These are phyloP conservation scores for Lepidotrigona ventralis DNA, from an alignment of 1,140 invertebrate genomes.

Conservation along the genomic window DNA sequence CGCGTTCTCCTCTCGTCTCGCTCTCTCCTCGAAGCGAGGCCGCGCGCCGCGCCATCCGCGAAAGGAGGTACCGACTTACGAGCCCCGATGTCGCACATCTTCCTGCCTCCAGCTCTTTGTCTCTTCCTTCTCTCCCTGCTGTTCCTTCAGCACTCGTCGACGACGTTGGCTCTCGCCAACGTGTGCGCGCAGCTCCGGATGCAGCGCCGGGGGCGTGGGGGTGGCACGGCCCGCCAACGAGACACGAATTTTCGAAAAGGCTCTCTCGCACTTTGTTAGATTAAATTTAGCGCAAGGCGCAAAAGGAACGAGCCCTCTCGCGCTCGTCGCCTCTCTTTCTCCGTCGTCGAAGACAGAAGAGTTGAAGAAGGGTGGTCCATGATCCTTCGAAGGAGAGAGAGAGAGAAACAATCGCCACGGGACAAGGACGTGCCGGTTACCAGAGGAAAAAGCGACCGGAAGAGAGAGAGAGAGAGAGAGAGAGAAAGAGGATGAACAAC, in stretches of 20 bases:
- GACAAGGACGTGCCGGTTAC: constrained; percentile 34
- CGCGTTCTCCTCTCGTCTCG: constrained; percentile 14
- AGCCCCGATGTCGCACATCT: constrained; percentile 28
- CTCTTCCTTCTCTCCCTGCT: constrained; percentile 19
- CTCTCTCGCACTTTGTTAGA: constrained; percentile 52
- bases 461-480: constrained; percentile 30
- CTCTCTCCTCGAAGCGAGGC: neutral
- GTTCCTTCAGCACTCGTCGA: neutral
- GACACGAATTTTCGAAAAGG: constrained; percentile 62
- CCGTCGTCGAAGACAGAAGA: neutral
- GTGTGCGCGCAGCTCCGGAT: constrained; percentile 25
- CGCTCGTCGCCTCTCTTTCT: neutral
- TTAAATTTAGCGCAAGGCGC: constrained; percentile 62
- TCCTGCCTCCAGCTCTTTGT: constrained; percentile 41
- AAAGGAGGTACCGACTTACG: constrained; percentile 57
- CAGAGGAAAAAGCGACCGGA: constrained; percentile 15
- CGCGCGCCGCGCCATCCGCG: neutral
- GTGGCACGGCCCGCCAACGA: constrained; percentile 32
- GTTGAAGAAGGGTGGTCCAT: neutral
- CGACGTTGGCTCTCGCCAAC: constrained; percentile 1
- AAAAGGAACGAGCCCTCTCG: constrained; percentile 36
- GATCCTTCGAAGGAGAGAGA: constrained; percentile 34
- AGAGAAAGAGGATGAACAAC: neutral
- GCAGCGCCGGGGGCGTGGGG: constrained; percentile 2
- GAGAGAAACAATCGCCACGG: constrained; percentile 14